Percentiles rank a stretch among this genome's conserved stretches.
Conservation (phyloP, 2,113 vertebrate genomes). For the Numenius arquata region DNA sequence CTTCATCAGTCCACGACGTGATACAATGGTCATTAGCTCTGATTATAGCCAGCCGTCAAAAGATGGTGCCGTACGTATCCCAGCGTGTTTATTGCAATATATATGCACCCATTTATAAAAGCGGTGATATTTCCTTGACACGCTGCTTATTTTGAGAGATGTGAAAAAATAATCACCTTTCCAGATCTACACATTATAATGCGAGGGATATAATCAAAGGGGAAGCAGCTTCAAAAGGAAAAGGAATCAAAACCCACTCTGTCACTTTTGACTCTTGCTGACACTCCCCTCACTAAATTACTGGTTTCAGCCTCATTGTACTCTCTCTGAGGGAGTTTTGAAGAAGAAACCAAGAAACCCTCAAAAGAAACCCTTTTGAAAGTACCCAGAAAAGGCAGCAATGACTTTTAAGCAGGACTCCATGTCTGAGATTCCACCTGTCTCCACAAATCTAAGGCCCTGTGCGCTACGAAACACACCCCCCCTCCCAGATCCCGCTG, state of each 20-base stretch:
- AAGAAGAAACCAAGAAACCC: neutral
- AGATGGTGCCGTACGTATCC: rapidly evolving
- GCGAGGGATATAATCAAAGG: conserved; percentile 6
- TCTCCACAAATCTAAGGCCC: neutral
- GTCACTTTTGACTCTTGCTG: neutral
- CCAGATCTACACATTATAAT: neutral
- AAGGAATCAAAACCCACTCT: neutral
- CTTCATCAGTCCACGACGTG: neutral
- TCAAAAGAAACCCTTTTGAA: neutral
- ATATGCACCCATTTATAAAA: neutral
- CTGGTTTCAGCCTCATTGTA: neutral
- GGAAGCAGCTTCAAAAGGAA: neutral
- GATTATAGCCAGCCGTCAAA: neutral
- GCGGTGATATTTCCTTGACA: neutral
- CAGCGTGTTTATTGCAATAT: rapidly evolving
- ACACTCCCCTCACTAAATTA: neutral
- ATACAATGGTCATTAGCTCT: neutral
- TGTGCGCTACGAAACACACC: neutral
- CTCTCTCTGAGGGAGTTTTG: neutral
- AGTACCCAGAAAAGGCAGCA: neutral
- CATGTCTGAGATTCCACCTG: neutral
- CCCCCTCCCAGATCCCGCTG: neutral
- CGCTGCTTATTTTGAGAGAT: neutral
- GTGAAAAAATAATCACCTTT: neutral
- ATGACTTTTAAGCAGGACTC: neutral